phyloP scores from a whole-genome alignment of 1,140 invertebrate species.

The Scaptodrosophila lebanonensis region DNA sequence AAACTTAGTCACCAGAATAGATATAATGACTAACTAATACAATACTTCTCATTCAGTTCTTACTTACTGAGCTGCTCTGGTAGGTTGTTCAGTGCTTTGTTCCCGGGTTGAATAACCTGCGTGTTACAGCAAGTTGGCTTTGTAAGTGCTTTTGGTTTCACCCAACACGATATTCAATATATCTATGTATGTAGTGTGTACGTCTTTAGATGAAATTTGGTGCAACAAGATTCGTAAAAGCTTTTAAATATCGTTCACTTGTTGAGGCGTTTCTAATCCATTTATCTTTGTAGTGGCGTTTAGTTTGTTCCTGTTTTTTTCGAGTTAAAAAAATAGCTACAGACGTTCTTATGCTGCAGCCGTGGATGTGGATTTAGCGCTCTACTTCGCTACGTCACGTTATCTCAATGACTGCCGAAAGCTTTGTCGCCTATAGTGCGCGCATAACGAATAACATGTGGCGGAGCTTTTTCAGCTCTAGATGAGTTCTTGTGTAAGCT shows the following conservation, averaged over 20 bases:
- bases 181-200: conserved; percentile 11
- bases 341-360: no score
- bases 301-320: no score
- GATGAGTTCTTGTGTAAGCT: conserved; percentile 24
- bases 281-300: no score
- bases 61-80: no score
- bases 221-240: no score
- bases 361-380: conserved; percentile 28
- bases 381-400: conserved; percentile 54
- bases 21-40: no score
- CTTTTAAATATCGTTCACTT: no score
- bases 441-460: conserved; percentile 32
- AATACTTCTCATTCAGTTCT: no score
- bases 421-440: conserved; percentile 34
- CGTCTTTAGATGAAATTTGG: no score
- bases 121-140: conserved; percentile 5
- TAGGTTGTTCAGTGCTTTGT: neutral
- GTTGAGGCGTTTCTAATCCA: no score
- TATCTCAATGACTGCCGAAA: conserved; percentile 50
- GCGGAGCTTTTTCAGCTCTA: conserved; percentile 25
- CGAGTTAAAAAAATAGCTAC: no score
- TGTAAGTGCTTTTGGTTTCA: conserved; percentile 28
- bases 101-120: conserved; percentile 34
- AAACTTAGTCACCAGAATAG: no score
- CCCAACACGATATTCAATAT: conserved; percentile 27